phyloP scores from a whole-genome alignment of 2,113 vertebrate genomes.

The Oceanites oceanicus region DNA sequence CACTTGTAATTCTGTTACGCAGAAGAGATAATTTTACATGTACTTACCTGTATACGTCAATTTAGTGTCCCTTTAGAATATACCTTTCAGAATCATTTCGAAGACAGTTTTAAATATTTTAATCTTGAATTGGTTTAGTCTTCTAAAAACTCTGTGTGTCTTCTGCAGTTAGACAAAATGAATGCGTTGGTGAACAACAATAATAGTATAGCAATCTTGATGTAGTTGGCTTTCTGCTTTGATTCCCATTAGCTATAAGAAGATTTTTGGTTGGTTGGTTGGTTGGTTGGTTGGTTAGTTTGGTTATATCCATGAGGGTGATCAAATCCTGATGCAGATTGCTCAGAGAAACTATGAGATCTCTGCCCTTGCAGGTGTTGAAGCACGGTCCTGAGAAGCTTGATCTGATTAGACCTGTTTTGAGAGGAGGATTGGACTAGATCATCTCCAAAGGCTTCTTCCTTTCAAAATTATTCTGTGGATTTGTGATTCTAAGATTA shows the following conservation, averaged over 20 bases:
- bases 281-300: neutral
- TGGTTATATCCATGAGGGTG: fast-evolving
- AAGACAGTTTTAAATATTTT: neutral
- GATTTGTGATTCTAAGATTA: neutral
- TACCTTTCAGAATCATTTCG: neutral
- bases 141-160: neutral
- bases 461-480: neutral
- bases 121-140: neutral
- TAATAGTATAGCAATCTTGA: neutral
- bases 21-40: neutral
- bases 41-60: neutral
- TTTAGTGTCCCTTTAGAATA: neutral
- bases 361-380: neutral
- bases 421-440: neutral
- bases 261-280: neutral
- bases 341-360: neutral
- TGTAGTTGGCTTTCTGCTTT: neutral
- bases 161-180: neutral
- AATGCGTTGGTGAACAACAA: neutral
- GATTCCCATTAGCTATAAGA: neutral
- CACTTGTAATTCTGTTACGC: neutral
- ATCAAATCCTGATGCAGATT: neutral
- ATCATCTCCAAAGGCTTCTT: neutral
- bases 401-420: neutral
- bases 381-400: neutral